Percentiles rank a stretch among this genome's conserved stretches.
Evolutionary conservation across 2,888 invertebrate genomes (phyloP).

Genomic region (Polietes domitor): DNA sequence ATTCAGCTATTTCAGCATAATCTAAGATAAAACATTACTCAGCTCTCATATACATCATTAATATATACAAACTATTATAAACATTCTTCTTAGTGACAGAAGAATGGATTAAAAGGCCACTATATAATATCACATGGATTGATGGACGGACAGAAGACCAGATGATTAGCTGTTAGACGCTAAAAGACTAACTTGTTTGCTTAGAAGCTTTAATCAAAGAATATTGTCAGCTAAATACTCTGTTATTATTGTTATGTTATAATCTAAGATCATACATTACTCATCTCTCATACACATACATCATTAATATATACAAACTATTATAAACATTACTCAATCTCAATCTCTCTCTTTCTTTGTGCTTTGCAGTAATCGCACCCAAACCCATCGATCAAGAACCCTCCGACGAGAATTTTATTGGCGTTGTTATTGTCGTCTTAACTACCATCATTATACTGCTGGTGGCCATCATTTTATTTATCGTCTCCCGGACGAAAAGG

Average conservation of each 20-base stretch:
- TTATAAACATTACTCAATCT: background rate
- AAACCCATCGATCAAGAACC: constrained; percentile 83
- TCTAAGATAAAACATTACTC: background rate
- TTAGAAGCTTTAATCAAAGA: background rate
- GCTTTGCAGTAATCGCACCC: constrained; percentile 79
- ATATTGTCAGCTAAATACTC: background rate
- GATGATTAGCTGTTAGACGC: no score
- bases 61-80: no score
- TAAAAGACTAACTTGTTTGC: no score
- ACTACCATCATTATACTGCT: constrained; percentile 88
- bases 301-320: background rate
- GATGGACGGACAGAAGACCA: no score
- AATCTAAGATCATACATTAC: background rate
- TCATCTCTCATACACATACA: background rate
- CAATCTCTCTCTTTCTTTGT: constrained; percentile 35
- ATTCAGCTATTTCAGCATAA: background rate
- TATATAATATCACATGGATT: no score
- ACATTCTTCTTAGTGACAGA: no score
- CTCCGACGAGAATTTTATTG: constrained; percentile 83
- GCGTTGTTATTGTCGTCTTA: constrained; percentile 86
- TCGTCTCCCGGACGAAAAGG: constrained; percentile 85
- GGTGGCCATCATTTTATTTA: constrained; percentile 86
- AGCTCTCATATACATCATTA: constrained; percentile 9
- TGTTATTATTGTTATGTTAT: background rate
- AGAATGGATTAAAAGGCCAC: no score